Evolutionary conservation across 2,113 vertebrate species (phyloP), one percentile per base, ranked within the genome.

Genomic region (Callaeas wilsoni): DNA sequence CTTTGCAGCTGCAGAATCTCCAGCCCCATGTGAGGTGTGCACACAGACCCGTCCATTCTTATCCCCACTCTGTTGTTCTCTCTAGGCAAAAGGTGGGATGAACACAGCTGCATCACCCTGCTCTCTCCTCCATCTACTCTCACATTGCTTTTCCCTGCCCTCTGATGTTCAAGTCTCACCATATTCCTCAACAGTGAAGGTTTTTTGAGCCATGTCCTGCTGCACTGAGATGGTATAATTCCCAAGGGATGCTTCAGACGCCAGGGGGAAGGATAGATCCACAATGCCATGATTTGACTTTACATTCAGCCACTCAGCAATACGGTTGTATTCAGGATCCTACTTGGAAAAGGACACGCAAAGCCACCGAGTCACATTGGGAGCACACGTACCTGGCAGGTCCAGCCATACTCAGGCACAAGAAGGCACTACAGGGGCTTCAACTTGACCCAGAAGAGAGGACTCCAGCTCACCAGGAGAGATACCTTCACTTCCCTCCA

Each of bases 271-370:
- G 74, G 95, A 97, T 0, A 97, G 78, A 68, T 98, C 97, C 83
- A 96, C 95, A 26, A 97, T 98, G 80, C 97, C 96, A 2, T 93
- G 76, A 32, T 60, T 27, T 42, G 97, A 56, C 20, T 79, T 63
- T 57, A 97, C 95, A 12, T 98, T 79, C 87, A 88, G 50, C 97
- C 97, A 98, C 42, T 97, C 97, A 47, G 95, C 95, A 77, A 97
- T 93, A 19, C 67, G 83, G 41, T 97, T 98, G 46, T 53, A 2
- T 23, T 94, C 68, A 62, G 98, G 96, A 94, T 97, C 97, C 98
- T 98, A 4, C 46, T 53, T 50, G 86, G 65, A 87, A 94, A 83
- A 64, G 80, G 55, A 83, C 62, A 77, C 0, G 1, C 18, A 59
- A 39, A 77, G 42, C 35, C 82, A 93, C 49, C 12, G 12, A 63